Evolutionary conservation across 2,797 vertebrate species (phyloP).

Genomic region (Podarcis lilfordi): DNA sequence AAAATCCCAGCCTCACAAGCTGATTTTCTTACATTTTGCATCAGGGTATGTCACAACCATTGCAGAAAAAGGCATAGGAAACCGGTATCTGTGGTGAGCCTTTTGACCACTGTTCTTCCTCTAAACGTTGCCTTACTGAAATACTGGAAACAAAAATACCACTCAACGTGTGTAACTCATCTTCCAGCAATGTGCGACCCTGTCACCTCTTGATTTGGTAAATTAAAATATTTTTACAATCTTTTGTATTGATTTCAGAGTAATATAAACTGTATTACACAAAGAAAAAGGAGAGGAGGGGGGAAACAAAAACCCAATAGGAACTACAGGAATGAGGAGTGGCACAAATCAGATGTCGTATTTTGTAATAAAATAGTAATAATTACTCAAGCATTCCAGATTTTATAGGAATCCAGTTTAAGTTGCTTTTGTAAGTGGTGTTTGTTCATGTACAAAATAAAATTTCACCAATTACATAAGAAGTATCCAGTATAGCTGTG

Average conservation of each 20-base stretch:
- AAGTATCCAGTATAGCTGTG: no score
- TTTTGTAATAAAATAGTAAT: no score
- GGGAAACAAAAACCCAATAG: no score
- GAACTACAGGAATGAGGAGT: no score
- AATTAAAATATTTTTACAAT: no score
- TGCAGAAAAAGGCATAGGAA: not conserved
- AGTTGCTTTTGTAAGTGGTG: no score
- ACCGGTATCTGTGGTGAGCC: not conserved
- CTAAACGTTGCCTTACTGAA: not conserved
- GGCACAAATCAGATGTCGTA: no score
- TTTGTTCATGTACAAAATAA: no score
- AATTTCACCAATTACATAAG: no score
- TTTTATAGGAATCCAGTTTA: no score
- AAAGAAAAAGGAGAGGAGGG: no score
- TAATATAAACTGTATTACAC: not conserved
- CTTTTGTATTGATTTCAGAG: not conserved
- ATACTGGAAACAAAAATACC: rapidly evolving
- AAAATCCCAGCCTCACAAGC: not conserved
- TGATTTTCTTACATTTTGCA: not conserved
- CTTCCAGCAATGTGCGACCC: rapidly evolving
- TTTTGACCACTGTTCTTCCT: not conserved
- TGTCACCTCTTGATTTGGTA: not conserved
- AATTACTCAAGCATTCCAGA: no score
- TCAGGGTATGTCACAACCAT: not conserved
- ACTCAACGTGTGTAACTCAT: rapidly evolving